Percentiles rank a stretch among this genome's conserved stretches.
phyloP scores from a whole-genome alignment of 2,888 invertebrate genomes.

The Ichneumon xanthorius region DNA sequence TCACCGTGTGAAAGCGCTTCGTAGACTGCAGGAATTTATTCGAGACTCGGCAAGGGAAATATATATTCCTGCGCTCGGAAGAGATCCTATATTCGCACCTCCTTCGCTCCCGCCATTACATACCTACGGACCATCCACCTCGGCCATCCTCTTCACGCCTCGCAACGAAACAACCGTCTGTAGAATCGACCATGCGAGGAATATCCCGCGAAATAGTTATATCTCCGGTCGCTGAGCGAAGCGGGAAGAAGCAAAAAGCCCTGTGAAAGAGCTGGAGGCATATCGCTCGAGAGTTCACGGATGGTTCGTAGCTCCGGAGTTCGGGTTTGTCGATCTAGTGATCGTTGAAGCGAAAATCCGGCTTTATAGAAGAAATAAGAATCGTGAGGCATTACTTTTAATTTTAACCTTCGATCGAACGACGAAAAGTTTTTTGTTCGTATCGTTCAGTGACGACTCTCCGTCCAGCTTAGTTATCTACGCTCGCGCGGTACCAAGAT shows the following conservation, averaged over 20 bases:
- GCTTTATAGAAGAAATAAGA: slow-evolving; percentile 18
- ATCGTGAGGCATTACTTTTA: background rate
- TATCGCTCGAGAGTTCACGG: slow-evolving; percentile 30
- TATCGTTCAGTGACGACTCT: slow-evolving; percentile 5
- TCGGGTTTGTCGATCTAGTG: slow-evolving; percentile 10
- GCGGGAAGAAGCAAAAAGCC: slow-evolving; percentile 29
- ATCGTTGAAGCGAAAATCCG: slow-evolving; percentile 47
- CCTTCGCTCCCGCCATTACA: background rate
- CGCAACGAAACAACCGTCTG: slow-evolving; percentile 39
- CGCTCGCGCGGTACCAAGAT: slow-evolving; percentile 79
- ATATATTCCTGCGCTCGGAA: slow-evolving; percentile 9
- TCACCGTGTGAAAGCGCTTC: slow-evolving; percentile 69
- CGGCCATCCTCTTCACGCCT: slow-evolving; percentile 25
- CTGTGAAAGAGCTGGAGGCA: slow-evolving; percentile 22
- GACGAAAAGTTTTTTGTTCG: background rate
- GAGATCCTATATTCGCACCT: background rate
- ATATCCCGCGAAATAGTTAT: slow-evolving; percentile 44
- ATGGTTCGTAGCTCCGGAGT: background rate
- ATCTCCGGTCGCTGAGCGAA: slow-evolving; percentile 13
- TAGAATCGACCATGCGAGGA: slow-evolving; percentile 47
- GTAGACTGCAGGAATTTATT: slow-evolving; percentile 48
- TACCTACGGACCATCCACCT: background rate
- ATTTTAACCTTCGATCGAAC: background rate
- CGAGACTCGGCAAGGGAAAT: slow-evolving; percentile 18
- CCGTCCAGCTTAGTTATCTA: slow-evolving; percentile 37